These are phyloP conservation scores for Tetragonula carbonaria DNA, from an alignment of 2,888 invertebrate genomes.

Conservation along the genomic window DNA sequence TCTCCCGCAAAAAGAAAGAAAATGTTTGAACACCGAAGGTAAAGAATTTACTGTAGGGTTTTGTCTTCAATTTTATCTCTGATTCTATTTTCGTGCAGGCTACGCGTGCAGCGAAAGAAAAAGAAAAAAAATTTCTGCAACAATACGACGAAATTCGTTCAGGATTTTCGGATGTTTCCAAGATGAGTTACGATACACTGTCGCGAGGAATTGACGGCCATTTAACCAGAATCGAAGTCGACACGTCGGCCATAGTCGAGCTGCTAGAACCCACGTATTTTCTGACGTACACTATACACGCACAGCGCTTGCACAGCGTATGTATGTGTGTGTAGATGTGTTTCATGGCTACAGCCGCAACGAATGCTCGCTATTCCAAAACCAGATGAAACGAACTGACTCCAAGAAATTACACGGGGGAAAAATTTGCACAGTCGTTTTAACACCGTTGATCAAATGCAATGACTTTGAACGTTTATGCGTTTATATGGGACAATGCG, in stretches of 20 bases:
- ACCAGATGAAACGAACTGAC: neutral
- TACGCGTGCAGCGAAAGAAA: neutral
- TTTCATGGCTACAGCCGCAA: neutral
- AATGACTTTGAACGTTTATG: neutral
- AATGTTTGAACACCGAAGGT: too few relatives aligned
- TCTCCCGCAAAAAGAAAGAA: too few relatives aligned
- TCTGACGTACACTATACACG: conserved; percentile 14
- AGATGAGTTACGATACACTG: neutral
- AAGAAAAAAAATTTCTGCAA: neutral
- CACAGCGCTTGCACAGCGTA: neutral
- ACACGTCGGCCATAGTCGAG: conserved; percentile 38
- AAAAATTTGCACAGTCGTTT: neutral
- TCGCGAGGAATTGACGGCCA: conserved; percentile 9
- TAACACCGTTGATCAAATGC: neutral
- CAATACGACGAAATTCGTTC: neutral
- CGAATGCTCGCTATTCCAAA: neutral
- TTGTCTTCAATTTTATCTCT: too few relatives aligned
- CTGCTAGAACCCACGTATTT: conserved; percentile 35
- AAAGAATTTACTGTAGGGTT: too few relatives aligned
- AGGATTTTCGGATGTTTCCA: neutral
- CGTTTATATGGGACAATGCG: neutral
- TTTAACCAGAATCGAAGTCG: conserved; percentile 41
- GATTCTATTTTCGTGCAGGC: neutral
- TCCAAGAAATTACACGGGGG: neutral
- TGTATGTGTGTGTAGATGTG: neutral